Conservation (phyloP, 2,797 vertebrate species). For the Macroramphosus scolopax region DNA sequence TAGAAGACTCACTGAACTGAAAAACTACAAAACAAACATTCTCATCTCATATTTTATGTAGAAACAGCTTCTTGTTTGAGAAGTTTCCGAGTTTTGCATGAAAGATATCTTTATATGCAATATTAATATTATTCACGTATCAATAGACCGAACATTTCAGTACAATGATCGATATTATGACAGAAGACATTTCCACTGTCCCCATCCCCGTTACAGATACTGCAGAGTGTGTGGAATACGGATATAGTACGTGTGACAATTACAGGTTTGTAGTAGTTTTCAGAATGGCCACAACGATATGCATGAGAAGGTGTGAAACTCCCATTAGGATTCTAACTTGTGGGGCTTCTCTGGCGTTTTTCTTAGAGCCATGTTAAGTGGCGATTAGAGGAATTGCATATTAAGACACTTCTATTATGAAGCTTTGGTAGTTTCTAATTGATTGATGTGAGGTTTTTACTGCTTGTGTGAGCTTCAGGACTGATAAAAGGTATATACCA, state of each 20-base stretch:
- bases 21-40: too few relatives aligned
- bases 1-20: too few relatives aligned
- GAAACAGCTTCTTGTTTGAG: too few relatives aligned
- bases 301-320: neutral
- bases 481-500: constrained; percentile 23
- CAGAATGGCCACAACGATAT: neutral
- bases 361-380: constrained; percentile 1
- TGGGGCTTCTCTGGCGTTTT: neutral
- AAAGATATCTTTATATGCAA: too few relatives aligned
- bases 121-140: too few relatives aligned
- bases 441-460: constrained; percentile 40
- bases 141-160: too few relatives aligned
- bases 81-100: too few relatives aligned
- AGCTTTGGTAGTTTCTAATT: constrained; percentile 21
- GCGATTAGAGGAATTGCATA: constrained; percentile 12
- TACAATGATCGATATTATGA: too few relatives aligned
- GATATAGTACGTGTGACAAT: too few relatives aligned
- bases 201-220: too few relatives aligned
- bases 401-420: constrained; percentile 5
- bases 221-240: too few relatives aligned
- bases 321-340: neutral
- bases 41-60: neutral
- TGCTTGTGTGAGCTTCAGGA: constrained; percentile 20
- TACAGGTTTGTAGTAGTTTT: neutral
- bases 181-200: too few relatives aligned